phyloP scores from a whole-genome alignment of 2,113 vertebrate species.

The Charadrius vociferus region DNA sequence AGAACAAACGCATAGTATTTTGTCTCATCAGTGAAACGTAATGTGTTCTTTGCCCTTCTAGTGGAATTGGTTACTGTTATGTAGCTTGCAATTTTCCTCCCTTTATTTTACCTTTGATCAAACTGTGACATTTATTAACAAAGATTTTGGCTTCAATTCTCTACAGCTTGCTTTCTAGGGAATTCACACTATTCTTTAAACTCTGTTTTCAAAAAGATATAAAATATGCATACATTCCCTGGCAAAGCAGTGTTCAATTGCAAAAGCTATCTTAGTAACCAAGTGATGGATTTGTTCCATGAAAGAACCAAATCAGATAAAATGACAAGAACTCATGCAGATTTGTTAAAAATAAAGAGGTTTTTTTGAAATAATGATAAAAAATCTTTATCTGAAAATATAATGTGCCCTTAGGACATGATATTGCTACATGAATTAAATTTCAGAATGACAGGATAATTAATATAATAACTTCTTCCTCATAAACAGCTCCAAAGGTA shows the following conservation, averaged over 20 bases:
- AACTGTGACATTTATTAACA: not conserved
- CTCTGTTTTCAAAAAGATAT: not conserved
- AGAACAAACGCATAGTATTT: not conserved
- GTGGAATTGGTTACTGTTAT: not conserved
- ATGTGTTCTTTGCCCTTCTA: not conserved
- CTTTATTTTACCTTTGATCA: not conserved
- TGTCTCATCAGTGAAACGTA: not conserved
- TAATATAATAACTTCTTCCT: slow-evolving; percentile 23
- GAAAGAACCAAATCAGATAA: slow-evolving; percentile 16
- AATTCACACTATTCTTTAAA: not conserved
- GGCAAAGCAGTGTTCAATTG: not conserved
- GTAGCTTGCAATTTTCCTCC: not conserved
- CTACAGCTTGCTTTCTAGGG: not conserved
- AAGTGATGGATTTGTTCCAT: slow-evolving; percentile 11
- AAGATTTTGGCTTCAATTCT: not conserved
- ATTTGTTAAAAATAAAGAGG: not conserved
- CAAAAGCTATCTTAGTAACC: not conserved
- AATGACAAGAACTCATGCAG: not conserved
- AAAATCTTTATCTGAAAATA: not conserved
- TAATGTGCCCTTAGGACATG: not conserved
- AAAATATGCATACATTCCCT: not conserved
- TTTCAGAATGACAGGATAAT: slow-evolving; percentile 48
- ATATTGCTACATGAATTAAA: slow-evolving; percentile 34
- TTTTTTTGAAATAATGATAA: not conserved
- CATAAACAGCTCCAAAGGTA: slow-evolving; percentile 24